Evolutionary conservation across 2,888 invertebrate species (phyloP).

Genomic region (Melitaea athalia): DNA sequence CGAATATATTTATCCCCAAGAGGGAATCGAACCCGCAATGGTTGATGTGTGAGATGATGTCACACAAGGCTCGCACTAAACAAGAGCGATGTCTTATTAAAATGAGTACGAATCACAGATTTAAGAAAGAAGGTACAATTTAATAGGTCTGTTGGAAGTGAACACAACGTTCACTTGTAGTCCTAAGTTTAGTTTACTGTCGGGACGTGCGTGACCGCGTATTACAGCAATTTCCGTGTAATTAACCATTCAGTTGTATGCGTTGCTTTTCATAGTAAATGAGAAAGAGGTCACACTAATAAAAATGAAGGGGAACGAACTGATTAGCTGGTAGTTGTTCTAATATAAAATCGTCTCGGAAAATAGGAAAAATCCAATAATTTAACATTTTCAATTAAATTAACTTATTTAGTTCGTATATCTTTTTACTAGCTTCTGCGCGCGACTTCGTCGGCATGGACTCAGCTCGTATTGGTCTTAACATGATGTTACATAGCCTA

Average conservation of each 20-base stretch:
- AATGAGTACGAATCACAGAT: too few relatives aligned
- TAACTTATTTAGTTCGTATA: too few relatives aligned
- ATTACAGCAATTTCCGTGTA: conserved; percentile 17
- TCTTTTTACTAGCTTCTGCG: too few relatives aligned
- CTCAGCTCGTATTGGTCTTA: too few relatives aligned
- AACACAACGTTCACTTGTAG: not conserved
- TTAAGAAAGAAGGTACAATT: too few relatives aligned
- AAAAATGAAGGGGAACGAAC: conserved; percentile 1
- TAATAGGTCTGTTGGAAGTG: not conserved
- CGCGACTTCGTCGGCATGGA: too few relatives aligned
- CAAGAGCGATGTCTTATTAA: conserved; percentile 2
- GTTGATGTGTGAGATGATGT: too few relatives aligned
- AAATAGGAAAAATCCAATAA: too few relatives aligned
- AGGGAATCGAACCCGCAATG: too few relatives aligned
- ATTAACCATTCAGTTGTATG: conserved; percentile 1
- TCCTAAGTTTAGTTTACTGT: conserved; percentile 21
- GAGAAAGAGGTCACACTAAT: not conserved
- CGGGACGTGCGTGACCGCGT: conserved; percentile 22
- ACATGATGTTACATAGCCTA: too few relatives aligned
- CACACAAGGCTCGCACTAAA: not conserved
- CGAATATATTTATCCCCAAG: too few relatives aligned
- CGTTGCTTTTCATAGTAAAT: conserved; percentile 2
- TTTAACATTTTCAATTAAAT: too few relatives aligned
- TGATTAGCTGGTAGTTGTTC: not conserved
- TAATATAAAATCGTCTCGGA: not conserved